phyloP scores from a whole-genome alignment of 2,888 invertebrate genomes.

The Tiliacea aurago region DNA sequence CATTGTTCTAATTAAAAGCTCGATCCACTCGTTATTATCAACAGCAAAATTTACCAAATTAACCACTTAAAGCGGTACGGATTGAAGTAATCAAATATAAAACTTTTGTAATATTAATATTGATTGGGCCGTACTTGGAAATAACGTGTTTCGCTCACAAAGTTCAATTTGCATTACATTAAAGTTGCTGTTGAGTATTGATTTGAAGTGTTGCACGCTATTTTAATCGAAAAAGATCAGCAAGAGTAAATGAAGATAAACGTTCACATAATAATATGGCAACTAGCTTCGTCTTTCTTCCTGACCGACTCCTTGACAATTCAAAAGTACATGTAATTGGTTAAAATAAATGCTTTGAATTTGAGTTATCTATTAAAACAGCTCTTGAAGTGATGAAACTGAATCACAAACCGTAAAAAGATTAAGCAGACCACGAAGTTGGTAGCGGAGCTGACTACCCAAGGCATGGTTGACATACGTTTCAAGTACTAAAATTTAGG shows the following conservation, averaged over 20 bases:
- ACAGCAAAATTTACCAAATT: constrained; percentile 50
- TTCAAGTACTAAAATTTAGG: neutral
- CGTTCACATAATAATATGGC: neutral
- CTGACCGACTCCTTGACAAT: too few relatives aligned
- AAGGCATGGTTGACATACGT: too few relatives aligned
- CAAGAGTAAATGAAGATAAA: neutral
- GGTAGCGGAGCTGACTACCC: neutral
- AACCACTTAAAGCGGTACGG: constrained; percentile 39
- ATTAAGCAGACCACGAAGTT: neutral
- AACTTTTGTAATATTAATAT: constrained; percentile 53
- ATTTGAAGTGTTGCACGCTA: constrained; percentile 8
- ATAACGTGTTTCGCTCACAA: constrained; percentile 26
- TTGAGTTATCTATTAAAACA: neutral
- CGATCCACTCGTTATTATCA: constrained; percentile 25
- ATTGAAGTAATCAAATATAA: constrained; percentile 39
- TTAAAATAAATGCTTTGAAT: too few relatives aligned
- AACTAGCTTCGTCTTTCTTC: too few relatives aligned
- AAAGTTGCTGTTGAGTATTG: constrained; percentile 36
- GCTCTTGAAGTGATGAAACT: neutral
- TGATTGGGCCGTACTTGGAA: constrained; percentile 43
- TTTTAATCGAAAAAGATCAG: neutral
- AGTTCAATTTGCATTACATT: constrained; percentile 58
- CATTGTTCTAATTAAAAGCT: constrained; percentile 34
- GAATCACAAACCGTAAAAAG: too few relatives aligned
- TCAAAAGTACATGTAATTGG: too few relatives aligned